phyloP scores from a whole-genome alignment of 64 coral and sea anemone species.

The Astreopora myriophthalma region DNA sequence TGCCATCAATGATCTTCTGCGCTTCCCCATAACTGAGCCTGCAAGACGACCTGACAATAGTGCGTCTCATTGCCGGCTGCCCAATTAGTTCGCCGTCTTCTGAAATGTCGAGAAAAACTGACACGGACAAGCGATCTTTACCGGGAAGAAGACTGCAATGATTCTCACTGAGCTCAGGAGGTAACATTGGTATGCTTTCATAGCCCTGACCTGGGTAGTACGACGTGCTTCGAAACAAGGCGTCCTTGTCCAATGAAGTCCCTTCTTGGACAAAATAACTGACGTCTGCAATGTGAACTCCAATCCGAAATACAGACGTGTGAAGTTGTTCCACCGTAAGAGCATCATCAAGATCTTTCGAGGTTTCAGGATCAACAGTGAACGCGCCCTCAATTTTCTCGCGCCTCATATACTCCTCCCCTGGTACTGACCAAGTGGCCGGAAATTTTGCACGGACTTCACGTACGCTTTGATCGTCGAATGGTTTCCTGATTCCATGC shows the following conservation, averaged over 20 bases:
- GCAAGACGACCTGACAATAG: conserved; percentile 51
- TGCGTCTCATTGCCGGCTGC: conserved; percentile 50
- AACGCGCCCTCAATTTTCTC: conserved; percentile 43
- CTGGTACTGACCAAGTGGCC: conserved; percentile 25
- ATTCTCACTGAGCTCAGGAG: conserved; percentile 70
- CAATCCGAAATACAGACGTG: conserved; percentile 34
- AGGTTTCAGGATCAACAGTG: conserved; percentile 74
- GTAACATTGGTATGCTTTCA: conserved; percentile 74
- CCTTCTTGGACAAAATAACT: conserved; percentile 71
- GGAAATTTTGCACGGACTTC: conserved; percentile 18
- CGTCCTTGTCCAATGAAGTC: conserved; percentile 72
- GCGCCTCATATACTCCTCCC: conserved; percentile 22
- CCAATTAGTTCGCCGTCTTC: conserved; percentile 22
- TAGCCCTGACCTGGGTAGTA: conserved; percentile 68
- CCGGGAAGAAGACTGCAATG: conserved; percentile 73
- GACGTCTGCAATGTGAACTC: conserved; percentile 86
- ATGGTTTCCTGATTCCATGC: conserved; percentile 39
- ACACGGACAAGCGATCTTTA: conserved; percentile 62
- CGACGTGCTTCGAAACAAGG: conserved; percentile 47
- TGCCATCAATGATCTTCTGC: conserved; percentile 50
- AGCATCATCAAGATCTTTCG: conserved; percentile 91
- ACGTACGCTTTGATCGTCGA: conserved; percentile 11
- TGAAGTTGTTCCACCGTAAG: conserved; percentile 56
- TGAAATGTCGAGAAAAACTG: conserved; percentile 61
- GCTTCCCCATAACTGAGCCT: conserved; percentile 59